Evolutionary conservation across 2,797 vertebrate genomes (phyloP).

Genomic region (Eulemur albifrons): DNA sequence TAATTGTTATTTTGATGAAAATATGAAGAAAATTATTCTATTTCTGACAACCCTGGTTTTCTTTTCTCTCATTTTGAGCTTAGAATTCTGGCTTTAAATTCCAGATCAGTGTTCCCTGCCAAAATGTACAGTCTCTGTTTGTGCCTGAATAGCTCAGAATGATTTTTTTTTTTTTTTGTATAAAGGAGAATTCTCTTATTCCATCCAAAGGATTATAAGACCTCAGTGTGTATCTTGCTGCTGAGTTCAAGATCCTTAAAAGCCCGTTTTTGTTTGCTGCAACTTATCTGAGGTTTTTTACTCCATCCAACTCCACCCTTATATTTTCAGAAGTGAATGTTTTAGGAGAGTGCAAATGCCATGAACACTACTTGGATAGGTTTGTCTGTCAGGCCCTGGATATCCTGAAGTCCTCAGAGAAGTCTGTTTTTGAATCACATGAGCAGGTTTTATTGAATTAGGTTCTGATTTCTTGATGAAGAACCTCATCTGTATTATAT

Average conservation of each 20-base stretch:
- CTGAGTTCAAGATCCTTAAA: not conserved
- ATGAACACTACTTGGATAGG: constrained; percentile 9
- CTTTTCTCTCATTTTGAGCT: not conserved
- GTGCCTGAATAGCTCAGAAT: constrained; percentile 3
- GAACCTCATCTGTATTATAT: constrained; percentile 43
- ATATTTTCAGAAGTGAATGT: constrained; percentile 46
- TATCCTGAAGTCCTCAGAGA: constrained; percentile 18
- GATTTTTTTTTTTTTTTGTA: not conserved
- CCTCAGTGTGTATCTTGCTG: not conserved
- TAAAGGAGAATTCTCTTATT: constrained; percentile 13
- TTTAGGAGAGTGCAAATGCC: constrained; percentile 6
- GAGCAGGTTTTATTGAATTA: constrained; percentile 49
- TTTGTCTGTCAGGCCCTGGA: not conserved
- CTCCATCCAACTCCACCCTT: not conserved
- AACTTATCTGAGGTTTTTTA: constrained; percentile 11
- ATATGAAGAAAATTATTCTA: constrained; percentile 14
- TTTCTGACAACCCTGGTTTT: not conserved
- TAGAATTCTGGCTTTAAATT: constrained; percentile 41
- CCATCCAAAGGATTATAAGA: not conserved
- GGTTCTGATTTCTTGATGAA: constrained; percentile 59
- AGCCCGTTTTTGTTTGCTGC: not conserved
- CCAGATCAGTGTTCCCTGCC: not conserved
- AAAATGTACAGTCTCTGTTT: constrained; percentile 2
- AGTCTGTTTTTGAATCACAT: constrained; percentile 16
- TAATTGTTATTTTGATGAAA: constrained; percentile 35